Base-by-base conservation (phyloP, 2,113 vertebrate genomes). In the Pogonocichla stellata region DNA sequence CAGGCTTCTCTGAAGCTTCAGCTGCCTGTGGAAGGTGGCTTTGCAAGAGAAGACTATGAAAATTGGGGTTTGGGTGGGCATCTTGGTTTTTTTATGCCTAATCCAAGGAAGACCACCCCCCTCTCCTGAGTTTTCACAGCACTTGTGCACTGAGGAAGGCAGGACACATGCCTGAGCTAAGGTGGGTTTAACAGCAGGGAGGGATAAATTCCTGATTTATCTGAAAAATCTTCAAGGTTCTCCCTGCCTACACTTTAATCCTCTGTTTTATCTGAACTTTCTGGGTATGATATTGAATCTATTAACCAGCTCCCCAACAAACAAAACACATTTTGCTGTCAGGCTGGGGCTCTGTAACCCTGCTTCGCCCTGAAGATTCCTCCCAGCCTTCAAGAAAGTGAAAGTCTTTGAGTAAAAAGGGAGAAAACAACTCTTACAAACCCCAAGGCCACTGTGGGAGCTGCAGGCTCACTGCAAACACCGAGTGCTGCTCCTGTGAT, bases 41-140 rank as follows among this genome's bases (percentile, higher is more conserved):
- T 38, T 67, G 24, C 18, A 22, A 24, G n/a, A 28, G 18, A 31
- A 31, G 2, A n/a, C 13, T 45, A 56, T 51, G 12, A 48, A 77
- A 54, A 64, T 6, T 1, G 0, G 20, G 12, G 20, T 42, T n/a
- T 13, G 5, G 6, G 4, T 48, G 14, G 0, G 6, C 4, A 72
- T 50, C 43, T 67, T 42, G 10, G 26, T 7, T 51, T 54, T 74
- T 60, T 79, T 17, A 54, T 3, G 14, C 22, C 31, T 45, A 14
- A 38, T 58, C 45, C 50, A 43, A 78, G 14, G 23, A 45, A 38
- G 8, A 60, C 29, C 47, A 38, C 5, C 14, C 12, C 61, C 38
- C 33, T 15, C 26, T 77, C 64, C 8, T 6, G 18, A 78, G 38
- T 33, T 7, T 23, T 28, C 64, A 19, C 38, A 53, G 73, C n/a